Base-by-base conservation (phyloP, 1,140 invertebrate genomes). In the Drosophila sturtevanti region DNA sequence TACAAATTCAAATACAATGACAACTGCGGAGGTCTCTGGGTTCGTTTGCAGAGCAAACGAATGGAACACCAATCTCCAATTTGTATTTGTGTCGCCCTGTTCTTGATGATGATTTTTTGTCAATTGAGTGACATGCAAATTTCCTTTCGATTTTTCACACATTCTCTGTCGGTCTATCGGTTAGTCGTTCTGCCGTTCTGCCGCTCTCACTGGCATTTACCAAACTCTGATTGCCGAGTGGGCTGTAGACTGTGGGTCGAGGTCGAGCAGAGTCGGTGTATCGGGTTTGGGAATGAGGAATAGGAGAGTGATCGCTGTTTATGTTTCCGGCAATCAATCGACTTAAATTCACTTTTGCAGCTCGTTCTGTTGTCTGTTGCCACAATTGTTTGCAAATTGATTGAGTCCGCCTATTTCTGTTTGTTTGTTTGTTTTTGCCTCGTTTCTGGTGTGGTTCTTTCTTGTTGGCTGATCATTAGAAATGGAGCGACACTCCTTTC, bases 71-170 rank as follows among this genome's bases (percentile, higher is more conserved):
- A 77, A 65, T 63, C 67, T 71, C 44, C 54, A 68, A 44, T 22
- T 38, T 41, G 60, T 60, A 73, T 77, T 68, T 75, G 64, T 78
- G 79, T 75, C 75, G 75, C 64, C 52, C 61, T 75, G 71, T 67
- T 68, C 71, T 74, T 52, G 58, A n/a, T 61, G 68, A 72, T 38
- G n/a, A n/a, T 38, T 16, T 67, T 67, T 75, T 54, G 37, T 70
- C 81, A 56, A 84, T 70, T 80, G 81, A 85, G 81, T 86, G 81
- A 87, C 82, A 87, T 87, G 81, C 81, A 81, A 72, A 86, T 86
- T 86, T 86, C 82, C 81, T 86, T 87, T 86, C 81, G 81, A 81
- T 77, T 86, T 81, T 86, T 86, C 77, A 63, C 81, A 86, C 81
- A 86, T 86, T 86, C 64, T 81, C 74, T 56, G 63, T 24, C 4